A percentile compares a stretch with the other conserved stretches of the same genome.
These are phyloP conservation scores for Stenichneumon culpator DNA, from an alignment of 2,888 invertebrate genomes.

Conservation along the genomic window DNA sequence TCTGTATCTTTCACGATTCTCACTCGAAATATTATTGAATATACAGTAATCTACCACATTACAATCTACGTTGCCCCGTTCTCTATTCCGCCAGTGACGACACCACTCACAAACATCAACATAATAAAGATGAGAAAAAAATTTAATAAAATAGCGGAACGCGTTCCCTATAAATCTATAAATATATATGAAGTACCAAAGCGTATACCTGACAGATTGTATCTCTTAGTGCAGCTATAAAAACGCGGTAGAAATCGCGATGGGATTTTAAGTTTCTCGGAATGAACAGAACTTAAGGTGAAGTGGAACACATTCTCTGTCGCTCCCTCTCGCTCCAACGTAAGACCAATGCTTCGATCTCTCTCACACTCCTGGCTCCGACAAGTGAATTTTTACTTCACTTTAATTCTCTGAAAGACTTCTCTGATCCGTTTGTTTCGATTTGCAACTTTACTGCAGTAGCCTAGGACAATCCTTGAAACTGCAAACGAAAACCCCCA, in stretches of 20 bases:
- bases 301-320: too few relatives aligned
- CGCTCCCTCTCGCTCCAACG: too few relatives aligned
- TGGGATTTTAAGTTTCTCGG: background rate
- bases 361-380: too few relatives aligned
- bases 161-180: slow-evolving; percentile 39
- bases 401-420: background rate
- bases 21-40: slow-evolving; percentile 31
- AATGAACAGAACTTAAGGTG: background rate
- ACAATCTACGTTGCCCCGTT: slow-evolving; percentile 9
- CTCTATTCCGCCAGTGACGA: slow-evolving; percentile 32
- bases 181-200: slow-evolving; percentile 32
- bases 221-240: background rate
- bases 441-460: background rate
- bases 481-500: background rate
- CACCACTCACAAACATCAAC: slow-evolving; percentile 37
- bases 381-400: too few relatives aligned
- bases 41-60: slow-evolving; percentile 5
- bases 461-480: background rate
- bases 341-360: too few relatives aligned
- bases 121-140: slow-evolving; percentile 33
- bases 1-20: slow-evolving; percentile 39
- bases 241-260: background rate
- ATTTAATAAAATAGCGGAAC: slow-evolving; percentile 1
- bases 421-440: background rate
- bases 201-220: slow-evolving; percentile 11